Base-by-base conservation (phyloP, 2,113 vertebrate genomes). In the Hyperoodon ampullatus region DNA sequence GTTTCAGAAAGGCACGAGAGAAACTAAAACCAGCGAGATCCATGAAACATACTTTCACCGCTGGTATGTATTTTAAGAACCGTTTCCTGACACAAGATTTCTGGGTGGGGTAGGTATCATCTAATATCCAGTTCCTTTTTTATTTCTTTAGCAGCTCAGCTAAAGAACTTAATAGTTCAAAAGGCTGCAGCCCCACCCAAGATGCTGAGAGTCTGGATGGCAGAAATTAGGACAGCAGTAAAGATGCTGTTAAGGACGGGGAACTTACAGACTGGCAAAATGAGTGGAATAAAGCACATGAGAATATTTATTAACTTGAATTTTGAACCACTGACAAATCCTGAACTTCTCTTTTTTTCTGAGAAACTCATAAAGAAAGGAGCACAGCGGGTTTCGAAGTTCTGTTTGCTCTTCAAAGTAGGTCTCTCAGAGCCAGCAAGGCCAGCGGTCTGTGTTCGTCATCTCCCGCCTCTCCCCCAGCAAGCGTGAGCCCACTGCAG, bases 21-120 rank as follows among this genome's bases (percentile, higher is more conserved):
- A 53, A 16, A 6, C 5, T 3, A 2, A 55, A 21, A 18, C 26
- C 9, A 19, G 28, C 10, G 2, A 11, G 30, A 10, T 5, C 15
- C 12, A 0, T 0, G 3, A 10, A 4, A 13, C 75, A 14, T 0
- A 1, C 14, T 16, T 2, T 42, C 44, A 18, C 19, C 42, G 5
- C 85, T 71, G 1, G 0, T 6, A 0, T 10, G 26, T 14, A 1
- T 24, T 21, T 12, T 9, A 5, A 33, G 65, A 19, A 7, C 3
- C 35, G 8, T 16, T 65, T 39, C 23, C 72, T 50, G 63, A 35
- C 21, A 7, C 12, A 7, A 1, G 18, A 3, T 28, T 53, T 30
- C 35, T n/a, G 16, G 65, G 61, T 15, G 28, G 39, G 11, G 21
- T 8, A 4, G 16, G 21, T 66, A 10, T 39, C 39, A 1, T 60